Conservation (phyloP, 2,888 invertebrate genomes). For the Trichacis sp. region DNA sequence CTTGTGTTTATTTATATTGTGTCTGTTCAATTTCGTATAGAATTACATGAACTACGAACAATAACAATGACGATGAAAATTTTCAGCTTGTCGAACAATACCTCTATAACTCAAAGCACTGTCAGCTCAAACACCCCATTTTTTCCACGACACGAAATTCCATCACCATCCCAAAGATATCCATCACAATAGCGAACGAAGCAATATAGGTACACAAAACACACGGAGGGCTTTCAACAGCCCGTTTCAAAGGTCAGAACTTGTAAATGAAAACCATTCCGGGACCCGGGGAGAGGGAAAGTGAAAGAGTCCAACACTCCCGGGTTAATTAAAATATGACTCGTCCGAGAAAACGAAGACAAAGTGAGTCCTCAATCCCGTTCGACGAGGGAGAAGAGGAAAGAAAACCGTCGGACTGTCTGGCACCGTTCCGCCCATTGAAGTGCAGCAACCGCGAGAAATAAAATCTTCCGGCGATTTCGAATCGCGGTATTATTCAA, state of each 20-base stretch:
- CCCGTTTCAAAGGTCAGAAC: slow-evolving; percentile 7
- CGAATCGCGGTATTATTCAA: slow-evolving; percentile 67
- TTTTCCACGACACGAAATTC: neutral
- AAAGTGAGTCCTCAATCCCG: slow-evolving; percentile 31
- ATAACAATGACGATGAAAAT: too few relatives aligned
- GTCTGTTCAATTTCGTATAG: too few relatives aligned
- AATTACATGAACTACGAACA: too few relatives aligned
- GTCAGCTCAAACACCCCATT: too few relatives aligned
- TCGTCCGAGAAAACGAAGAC: slow-evolving; percentile 25
- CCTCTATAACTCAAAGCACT: too few relatives aligned
- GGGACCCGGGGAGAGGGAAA: neutral
- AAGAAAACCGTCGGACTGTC: slow-evolving; percentile 58
- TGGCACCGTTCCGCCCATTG: slow-evolving; percentile 62
- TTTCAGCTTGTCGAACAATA: too few relatives aligned
- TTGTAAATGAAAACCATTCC: slow-evolving; percentile 6
- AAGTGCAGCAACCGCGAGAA: slow-evolving; percentile 58
- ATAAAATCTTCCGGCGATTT: slow-evolving; percentile 63
- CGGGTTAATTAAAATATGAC: slow-evolving; percentile 38
- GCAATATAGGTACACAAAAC: neutral
- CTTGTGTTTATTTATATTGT: too few relatives aligned
- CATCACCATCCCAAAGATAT: neutral
- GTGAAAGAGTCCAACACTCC: neutral
- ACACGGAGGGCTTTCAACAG: slow-evolving; percentile 3
- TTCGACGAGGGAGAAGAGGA: slow-evolving; percentile 32
- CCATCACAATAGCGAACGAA: slow-evolving; percentile 7